Evolutionary conservation across 2,888 invertebrate species (phyloP).

Genomic region (Prosapia bicincta): DNA sequence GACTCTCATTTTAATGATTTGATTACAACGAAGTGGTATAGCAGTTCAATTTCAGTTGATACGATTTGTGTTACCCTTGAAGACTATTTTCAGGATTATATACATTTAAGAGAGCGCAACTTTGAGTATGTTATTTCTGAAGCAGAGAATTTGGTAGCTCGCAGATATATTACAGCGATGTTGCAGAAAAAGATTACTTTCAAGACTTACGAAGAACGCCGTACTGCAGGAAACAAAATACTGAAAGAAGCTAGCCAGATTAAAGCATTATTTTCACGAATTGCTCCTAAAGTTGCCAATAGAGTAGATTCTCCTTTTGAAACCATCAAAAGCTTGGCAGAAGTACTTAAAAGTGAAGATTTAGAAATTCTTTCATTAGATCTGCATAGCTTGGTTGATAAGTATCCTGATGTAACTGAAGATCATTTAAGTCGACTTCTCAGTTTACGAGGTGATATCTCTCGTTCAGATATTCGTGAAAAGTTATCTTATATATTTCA

Average conservation of each 20-base stretch:
- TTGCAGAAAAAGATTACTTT: constrained; percentile 81
- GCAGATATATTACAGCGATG: constrained; percentile 87
- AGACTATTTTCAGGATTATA: constrained; percentile 94
- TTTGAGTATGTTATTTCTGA: constrained; percentile 84
- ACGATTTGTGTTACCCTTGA: constrained; percentile 94
- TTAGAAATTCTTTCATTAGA: constrained; percentile 90
- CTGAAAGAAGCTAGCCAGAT: constrained; percentile 81
- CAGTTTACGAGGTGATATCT: constrained; percentile 82
- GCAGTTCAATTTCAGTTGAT: constrained; percentile 69
- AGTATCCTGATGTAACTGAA: constrained; percentile 84
- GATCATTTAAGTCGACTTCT: constrained; percentile 85
- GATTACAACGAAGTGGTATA: constrained; percentile 82
- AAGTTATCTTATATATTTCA: constrained; percentile 65
- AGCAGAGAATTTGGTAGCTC: constrained; percentile 81
- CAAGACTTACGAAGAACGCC: constrained; percentile 80
- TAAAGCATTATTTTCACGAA: constrained; percentile 71
- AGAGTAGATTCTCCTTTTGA: constrained; percentile 77
- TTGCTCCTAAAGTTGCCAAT: constrained; percentile 59
- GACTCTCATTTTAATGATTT: constrained; percentile 87
- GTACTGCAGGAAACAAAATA: constrained; percentile 79
- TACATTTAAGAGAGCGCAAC: constrained; percentile 80
- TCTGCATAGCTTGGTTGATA: constrained; percentile 77
- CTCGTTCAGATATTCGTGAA: constrained; percentile 75
- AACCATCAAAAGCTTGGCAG: constrained; percentile 77
- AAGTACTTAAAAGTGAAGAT: constrained; percentile 88